Base-by-base conservation (phyloP, 2,888 invertebrate species). In the Morpho deidamia region DNA sequence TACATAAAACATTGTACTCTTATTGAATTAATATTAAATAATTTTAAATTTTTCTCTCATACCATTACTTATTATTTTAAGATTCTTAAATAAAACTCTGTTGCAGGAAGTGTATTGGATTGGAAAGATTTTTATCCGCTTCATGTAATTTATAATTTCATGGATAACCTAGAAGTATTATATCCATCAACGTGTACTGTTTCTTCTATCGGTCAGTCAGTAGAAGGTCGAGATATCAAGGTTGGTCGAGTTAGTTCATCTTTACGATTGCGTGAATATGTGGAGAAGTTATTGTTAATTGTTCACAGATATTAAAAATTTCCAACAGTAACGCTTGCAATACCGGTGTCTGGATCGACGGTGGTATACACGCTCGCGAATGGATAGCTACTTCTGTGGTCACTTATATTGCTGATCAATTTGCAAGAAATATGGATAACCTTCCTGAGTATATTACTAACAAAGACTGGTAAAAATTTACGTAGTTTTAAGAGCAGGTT, bases 311-410 rank as follows among this genome's bases (percentile, higher is more conserved):
- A 76, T 68, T 90, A 39, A 92, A 94, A 74, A 94, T 95, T 61
- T 95, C 95, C 8, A 95, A 94, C 70, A 94, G 94, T 50, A 90
- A 92, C 42, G 81, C 91, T 0, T 82, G 80, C 7, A 94, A 93
- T 53, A 92, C 93, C 5, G 94, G 93, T 0, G 85, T 95, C 8
- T 95, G 95, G 95, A 78, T 95, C 47, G 95, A 95, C 66, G 94
- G 94, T n/a, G 95, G 95, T 8, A 96, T 95, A 64, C 97, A 97
- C 72, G 96, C 96, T 0, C 91, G 98, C 45, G 98, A 98, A 90
- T 98, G 96, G 96, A 95, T 96, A 58, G 93, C 94, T 14, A 94
- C 95, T 0, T 94, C 95, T 0, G 91, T 93, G 0, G 95, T 95
- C 0, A 94, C 95, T 0, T 96, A 92, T 71, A 91, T 96, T 43